Percentiles rank a stretch among this genome's conserved stretches.
Conservation (phyloP, 2,888 invertebrate genomes). For the Heteromyza rotundicornis region DNA sequence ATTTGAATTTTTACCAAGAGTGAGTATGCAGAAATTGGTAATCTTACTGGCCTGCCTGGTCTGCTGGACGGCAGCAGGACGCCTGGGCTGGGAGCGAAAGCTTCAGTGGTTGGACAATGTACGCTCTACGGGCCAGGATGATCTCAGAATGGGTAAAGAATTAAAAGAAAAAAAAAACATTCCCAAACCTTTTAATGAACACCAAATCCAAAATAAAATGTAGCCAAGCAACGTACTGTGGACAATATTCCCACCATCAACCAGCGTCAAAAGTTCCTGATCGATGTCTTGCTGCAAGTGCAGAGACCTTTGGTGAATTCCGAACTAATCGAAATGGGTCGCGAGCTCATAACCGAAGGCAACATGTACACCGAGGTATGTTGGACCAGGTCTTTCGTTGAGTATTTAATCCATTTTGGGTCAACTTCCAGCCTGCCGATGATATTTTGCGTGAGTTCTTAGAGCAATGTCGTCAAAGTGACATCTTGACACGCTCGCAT, state of each 20-base stretch:
- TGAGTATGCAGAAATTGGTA: constrained; percentile 21
- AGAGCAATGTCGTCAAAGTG: constrained; percentile 21
- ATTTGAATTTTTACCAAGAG: too few species aligned
- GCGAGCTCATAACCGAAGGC: constrained; percentile 33
- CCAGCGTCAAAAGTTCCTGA: constrained; percentile 38
- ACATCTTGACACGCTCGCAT: constrained; percentile 35
- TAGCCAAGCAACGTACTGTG: not conserved
- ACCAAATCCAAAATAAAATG: too few species aligned
- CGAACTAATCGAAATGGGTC: constrained; percentile 39
- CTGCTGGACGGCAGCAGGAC: constrained; percentile 23
- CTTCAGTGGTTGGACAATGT: constrained; percentile 3
- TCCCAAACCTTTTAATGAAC: too few species aligned
- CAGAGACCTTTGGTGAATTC: constrained; percentile 44
- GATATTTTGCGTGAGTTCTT: constrained; percentile 30
- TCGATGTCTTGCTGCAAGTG: constrained; percentile 46
- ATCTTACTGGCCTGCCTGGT: constrained; percentile 22
- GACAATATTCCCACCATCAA: not conserved
- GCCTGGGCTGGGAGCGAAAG: constrained; percentile 14
- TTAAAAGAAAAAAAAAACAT: too few species aligned
- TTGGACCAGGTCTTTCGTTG: not conserved
- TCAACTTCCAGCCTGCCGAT: not conserved
- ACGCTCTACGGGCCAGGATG: not conserved
- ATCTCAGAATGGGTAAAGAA: too few species aligned
- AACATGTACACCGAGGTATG: constrained; percentile 36
- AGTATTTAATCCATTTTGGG: too few species aligned